Evolutionary conservation across 2,888 invertebrate species (phyloP), one percentile per base, ranked within the genome.

Genomic region (Deroplatys truncata): DNA sequence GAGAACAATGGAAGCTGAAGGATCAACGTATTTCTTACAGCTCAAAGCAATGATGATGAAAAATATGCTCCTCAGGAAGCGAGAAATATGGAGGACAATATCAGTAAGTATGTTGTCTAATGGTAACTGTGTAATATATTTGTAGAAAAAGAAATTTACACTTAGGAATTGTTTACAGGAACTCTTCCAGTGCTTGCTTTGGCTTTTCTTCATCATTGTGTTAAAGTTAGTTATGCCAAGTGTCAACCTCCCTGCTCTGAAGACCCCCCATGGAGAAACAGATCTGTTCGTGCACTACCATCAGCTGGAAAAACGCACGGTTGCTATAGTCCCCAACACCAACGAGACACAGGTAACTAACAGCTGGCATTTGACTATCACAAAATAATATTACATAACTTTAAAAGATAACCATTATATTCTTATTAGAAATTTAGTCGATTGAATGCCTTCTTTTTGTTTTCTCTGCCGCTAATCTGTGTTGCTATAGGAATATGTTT

Each of bases 151-250:
- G 31, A 88, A 83, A 82, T 84, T 87, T n/a, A 35, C 82, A 87
- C 72, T 88, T n/a, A n/a, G 88, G 90, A 91, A 87, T 91, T 89
- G 87, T 93, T 86, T 94, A 9, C 94, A 97, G 97, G 97, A 97
- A 94, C 95, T 97, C 88, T 94, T 97, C 91, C 94, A 97, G 91
- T 97, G 97, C 2, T 94, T 97, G 0, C 97, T 97, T 93, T 97
- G 96, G 82, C 94, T 97, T 91, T 96, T 96, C 82, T 96, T 97
- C 91, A 94, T 97, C 91, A 96, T 97, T 91, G 94, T 97, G 92
- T 94, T 97, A 91, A 97, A 97, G 94, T 94, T 96, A 93, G 93
- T 96, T 91, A 95, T 97, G 92, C 97, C 97, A 31, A 97, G 97
- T 93, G 97, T 97, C 86, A 96, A 97, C 93, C 96, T 96, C 93